phyloP scores from a whole-genome alignment of 2,797 vertebrate species.

The Pipistrellus pygmaeus region DNA sequence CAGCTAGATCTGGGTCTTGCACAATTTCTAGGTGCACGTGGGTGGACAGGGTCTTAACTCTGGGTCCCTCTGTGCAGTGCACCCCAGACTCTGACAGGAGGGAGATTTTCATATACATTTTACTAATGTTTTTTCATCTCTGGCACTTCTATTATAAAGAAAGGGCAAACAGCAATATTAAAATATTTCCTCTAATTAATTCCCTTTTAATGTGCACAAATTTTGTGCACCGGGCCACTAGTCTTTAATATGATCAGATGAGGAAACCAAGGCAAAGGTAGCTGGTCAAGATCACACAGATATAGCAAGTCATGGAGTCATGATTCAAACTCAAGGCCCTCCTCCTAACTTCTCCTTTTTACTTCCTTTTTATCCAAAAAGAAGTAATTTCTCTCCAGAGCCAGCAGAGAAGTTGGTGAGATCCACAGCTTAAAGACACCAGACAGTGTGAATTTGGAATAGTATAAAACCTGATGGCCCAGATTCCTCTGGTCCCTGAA shows the following conservation, averaged over 20 bases:
- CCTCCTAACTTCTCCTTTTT: neutral
- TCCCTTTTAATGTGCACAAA: no score
- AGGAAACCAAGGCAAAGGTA: constrained; percentile 35
- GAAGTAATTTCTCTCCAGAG: neutral
- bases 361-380: neutral
- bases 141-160: no score
- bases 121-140: no score
- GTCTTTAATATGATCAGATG: neutral
- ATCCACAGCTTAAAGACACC: neutral
- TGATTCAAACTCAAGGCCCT: neutral
- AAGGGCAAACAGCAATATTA: no score
- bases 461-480: neutral
- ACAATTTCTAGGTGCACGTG: no score
- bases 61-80: no score
- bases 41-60: no score
- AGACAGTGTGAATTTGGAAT: neutral
- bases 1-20: no score
- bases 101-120: no score
- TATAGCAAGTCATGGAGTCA: neutral
- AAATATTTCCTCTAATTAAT: no score
- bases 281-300: neutral
- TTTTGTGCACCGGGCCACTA: no score
- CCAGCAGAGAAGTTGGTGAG: neutral
- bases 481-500: neutral
- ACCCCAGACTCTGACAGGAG: no score